A percentile compares a stretch with the other conserved stretches of the same genome.
These are phyloP conservation scores for Stenurella melanura DNA, from an alignment of 2,888 invertebrate species.

Conservation along the genomic window DNA sequence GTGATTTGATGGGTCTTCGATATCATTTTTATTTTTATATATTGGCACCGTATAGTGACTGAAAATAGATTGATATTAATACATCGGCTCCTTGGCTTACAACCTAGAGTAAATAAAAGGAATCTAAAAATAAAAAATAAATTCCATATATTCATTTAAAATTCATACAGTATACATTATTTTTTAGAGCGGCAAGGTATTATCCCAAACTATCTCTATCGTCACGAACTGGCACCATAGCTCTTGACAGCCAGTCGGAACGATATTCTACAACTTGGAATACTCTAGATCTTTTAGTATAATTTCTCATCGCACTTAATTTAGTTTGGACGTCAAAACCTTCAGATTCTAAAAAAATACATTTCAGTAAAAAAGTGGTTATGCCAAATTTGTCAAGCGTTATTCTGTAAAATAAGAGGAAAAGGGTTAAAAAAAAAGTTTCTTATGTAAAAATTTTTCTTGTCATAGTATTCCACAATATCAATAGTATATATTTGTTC, in stretches of 20 bases:
- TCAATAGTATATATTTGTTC: neutral
- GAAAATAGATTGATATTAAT: too few relatives aligned
- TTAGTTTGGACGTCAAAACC: neutral
- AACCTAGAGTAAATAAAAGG: neutral
- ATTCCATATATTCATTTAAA: neutral
- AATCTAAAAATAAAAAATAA: neutral
- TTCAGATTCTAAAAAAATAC: neutral
- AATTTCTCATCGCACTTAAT: neutral
- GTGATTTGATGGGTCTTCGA: too few relatives aligned
- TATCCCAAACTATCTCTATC: too few relatives aligned
- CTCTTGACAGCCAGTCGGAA: neutral
- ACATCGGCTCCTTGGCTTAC: too few relatives aligned
- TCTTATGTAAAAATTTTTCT: neutral
- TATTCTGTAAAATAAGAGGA: constrained; percentile 1
- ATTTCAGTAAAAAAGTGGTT: neutral
- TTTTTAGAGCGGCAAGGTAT: neutral
- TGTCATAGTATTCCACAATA: neutral
- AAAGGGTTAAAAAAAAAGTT: neutral
- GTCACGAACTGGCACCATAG: neutral
- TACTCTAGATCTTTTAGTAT: neutral
- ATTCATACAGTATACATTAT: neutral
- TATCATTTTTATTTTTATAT: too few relatives aligned
- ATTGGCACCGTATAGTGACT: too few relatives aligned
- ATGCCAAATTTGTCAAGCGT: neutral
- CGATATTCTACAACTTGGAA: neutral